Evolutionary conservation across 2,797 vertebrate genomes (phyloP), one percentile per base, ranked within the genome.

Genomic region (Neosilurus mollespiculum): DNA sequence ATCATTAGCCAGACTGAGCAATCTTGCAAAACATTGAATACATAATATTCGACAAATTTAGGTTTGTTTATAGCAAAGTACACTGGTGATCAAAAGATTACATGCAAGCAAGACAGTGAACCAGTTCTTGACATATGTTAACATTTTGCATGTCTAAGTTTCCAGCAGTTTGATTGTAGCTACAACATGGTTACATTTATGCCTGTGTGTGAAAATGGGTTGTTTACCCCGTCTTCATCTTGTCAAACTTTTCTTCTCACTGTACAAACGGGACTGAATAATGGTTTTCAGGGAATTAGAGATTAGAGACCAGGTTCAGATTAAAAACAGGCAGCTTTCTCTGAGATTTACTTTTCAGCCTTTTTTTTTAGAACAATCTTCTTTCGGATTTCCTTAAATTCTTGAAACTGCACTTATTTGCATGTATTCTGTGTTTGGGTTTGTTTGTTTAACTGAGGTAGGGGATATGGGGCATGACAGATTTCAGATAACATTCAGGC

Each of bases 231-330:
- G 15, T 84, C 75, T 59, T 84, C 70, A 62, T 37, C 71, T 66
- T 84, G 77, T 86, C 53, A 88, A 81, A 67, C 43, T 43, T 82
- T 85, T 88, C 78, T 61, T 80, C 51, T 70, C 66, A 78, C 88
- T 82, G 82, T 84, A 54, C 82, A 86, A 87, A 88, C 84, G 85
- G 69, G 70, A 72, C 49, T 86, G 78, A 81, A 83, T 86, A 84
- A 85, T 86, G 81, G 24, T 78, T 85, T 89, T 87, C 64, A 82
- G 79, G 80, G 77, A 58, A 81, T 59, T 85, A 79, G 67, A 71
- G 76, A 83, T 89, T 86, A 87, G 65, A 66, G 59, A 78, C 67
- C 64, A 58, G 58, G 82, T 61, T 72, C 85, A 77, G 87, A 88
- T 83, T 87, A 70, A 86, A 87, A 87, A 86, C 80, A 64, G 78